Evolutionary conservation across 2,888 invertebrate species (phyloP).

Genomic region (Sepioteuthis lessoniana): DNA sequence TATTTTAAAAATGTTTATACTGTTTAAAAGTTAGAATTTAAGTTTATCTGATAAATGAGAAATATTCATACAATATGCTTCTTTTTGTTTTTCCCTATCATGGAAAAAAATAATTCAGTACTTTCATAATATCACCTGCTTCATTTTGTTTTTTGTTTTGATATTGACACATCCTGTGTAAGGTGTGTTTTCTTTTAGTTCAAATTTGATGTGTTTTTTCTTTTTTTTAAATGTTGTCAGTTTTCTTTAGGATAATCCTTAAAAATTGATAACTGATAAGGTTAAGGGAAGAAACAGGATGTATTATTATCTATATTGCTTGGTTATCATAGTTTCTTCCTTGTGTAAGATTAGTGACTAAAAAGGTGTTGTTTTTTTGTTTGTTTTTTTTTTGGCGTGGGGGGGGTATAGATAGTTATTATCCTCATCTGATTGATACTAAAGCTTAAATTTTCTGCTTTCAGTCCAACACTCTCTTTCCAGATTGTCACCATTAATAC

Average conservation of each 20-base stretch:
- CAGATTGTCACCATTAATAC: too few relatives aligned
- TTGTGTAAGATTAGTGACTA: background rate
- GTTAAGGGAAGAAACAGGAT: background rate
- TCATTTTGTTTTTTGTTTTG: background rate
- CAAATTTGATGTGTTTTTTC: background rate
- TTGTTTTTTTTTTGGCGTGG: too few relatives aligned
- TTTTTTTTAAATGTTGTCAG: background rate
- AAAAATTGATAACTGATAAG: background rate
- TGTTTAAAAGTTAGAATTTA: too few relatives aligned
- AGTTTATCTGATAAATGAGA: too few relatives aligned
- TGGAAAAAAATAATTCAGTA: background rate
- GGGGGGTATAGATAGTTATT: too few relatives aligned
- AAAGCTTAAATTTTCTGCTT: too few relatives aligned
- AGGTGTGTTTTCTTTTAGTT: background rate
- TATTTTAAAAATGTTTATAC: too few relatives aligned
- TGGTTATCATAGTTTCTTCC: background rate
- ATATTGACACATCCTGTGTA: background rate
- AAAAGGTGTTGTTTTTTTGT: too few relatives aligned
- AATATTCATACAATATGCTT: background rate
- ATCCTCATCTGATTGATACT: too few relatives aligned
- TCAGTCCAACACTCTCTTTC: too few relatives aligned
- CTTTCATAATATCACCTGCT: background rate
- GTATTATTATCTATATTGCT: background rate
- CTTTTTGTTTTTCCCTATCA: background rate
- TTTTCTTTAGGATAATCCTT: background rate